phyloP scores from a whole-genome alignment of 2,113 vertebrate species.

The Macroglossus sobrinus region DNA sequence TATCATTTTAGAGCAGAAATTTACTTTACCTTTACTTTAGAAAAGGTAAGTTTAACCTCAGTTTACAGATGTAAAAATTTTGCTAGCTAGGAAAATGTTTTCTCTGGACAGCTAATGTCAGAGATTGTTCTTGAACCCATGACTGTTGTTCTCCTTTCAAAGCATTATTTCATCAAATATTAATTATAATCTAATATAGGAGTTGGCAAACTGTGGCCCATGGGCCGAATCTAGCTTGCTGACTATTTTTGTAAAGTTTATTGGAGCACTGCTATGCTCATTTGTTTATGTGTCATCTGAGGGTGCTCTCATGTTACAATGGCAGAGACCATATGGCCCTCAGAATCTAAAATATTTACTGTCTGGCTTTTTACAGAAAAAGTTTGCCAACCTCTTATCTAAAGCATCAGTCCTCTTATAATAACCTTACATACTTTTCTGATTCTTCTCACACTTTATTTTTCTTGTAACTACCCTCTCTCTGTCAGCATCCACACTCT shows the following conservation, averaged over 20 bases:
- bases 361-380: neutral
- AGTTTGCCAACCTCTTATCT: neutral
- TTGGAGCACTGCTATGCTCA: neutral
- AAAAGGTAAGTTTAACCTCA: neutral
- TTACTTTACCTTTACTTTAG: too few species aligned
- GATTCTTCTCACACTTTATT: neutral
- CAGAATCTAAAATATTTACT: neutral
- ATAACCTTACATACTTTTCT: neutral
- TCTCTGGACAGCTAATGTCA: neutral
- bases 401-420: neutral
- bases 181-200: neutral
- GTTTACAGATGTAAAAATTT: conserved; percentile 4
- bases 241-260: neutral
- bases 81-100: neutral
- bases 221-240: neutral
- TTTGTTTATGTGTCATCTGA: neutral
- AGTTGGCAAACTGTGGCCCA: neutral
- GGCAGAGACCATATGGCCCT: neutral
- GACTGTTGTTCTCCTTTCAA: neutral
- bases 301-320: neutral
- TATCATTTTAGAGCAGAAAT: neutral
- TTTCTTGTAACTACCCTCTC: neutral
- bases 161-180: neutral
- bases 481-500: neutral
- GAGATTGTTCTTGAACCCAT: neutral